A percentile compares a stretch with the other conserved stretches of the same genome.
Evolutionary conservation across 2,113 vertebrate genomes (phyloP).

Genomic region (Ondatra zibethicus): DNA sequence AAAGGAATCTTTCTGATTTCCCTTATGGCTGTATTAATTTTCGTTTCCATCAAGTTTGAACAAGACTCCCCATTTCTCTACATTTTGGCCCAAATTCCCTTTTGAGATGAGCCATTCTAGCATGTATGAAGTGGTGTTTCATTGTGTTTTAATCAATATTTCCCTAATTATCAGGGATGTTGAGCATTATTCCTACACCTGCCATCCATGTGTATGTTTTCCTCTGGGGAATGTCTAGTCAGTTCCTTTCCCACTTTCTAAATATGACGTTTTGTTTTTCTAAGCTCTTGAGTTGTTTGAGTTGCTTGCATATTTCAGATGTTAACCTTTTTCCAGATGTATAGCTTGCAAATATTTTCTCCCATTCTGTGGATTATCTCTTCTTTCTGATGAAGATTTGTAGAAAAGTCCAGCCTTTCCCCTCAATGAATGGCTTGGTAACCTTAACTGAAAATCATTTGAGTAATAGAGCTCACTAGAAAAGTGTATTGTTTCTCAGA

Average conservation of each 20-base stretch:
- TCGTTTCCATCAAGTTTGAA: background rate
- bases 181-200: background rate
- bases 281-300: background rate
- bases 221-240: background rate
- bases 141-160: background rate
- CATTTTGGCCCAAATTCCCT: background rate
- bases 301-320: background rate
- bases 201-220: background rate
- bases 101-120: background rate
- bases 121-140: background rate
- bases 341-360: background rate
- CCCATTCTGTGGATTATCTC: background rate
- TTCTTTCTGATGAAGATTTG: background rate
- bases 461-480: background rate
- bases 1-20: background rate
- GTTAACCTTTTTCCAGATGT: background rate
- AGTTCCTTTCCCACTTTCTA: background rate
- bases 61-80: background rate
- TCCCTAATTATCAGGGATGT: background rate
- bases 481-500: constrained; percentile 10
- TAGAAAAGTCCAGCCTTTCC: background rate
- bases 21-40: background rate
- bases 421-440: background rate
- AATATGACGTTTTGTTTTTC: background rate
- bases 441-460: background rate